Evolutionary conservation across 1,140 invertebrate genomes (phyloP).

Genomic region (Leptinotarsa undecemlineata): DNA sequence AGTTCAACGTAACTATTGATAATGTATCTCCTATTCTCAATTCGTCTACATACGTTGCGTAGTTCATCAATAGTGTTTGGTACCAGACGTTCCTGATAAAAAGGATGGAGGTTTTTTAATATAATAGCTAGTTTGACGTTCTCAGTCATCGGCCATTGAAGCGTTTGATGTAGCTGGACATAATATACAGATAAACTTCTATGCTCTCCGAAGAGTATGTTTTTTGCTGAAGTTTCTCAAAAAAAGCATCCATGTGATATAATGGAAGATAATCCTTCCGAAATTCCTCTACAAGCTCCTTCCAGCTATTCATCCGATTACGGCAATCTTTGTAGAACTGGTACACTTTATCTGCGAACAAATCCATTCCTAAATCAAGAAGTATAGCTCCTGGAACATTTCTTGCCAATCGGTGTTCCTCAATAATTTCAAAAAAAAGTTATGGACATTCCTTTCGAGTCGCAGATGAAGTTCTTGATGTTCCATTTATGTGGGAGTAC

Average conservation of each 20-base stretch:
- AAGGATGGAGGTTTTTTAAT: no score
- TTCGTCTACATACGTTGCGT: not conserved
- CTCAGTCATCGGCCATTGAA: slow-evolving; percentile 26
- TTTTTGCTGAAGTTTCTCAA: slow-evolving; percentile 12
- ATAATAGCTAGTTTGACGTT: no score
- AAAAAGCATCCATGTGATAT: slow-evolving; percentile 44
- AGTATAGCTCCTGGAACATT: not conserved
- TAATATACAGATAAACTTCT: slow-evolving; percentile 44
- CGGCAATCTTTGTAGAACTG: slow-evolving; percentile 32
- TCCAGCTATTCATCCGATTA: not conserved
- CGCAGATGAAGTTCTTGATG: not conserved
- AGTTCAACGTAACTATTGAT: not conserved
- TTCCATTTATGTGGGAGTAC: not conserved
- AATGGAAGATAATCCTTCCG: not conserved
- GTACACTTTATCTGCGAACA: slow-evolving; percentile 36
- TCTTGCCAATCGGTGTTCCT: not conserved
- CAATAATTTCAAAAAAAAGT: not conserved
- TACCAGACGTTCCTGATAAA: no score
- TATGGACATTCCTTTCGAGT: not conserved
- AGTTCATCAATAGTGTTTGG: no score
- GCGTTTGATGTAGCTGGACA: slow-evolving; percentile 40
- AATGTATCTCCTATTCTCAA: not conserved
- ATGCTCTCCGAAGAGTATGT: slow-evolving; percentile 40
- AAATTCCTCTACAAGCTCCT: not conserved
- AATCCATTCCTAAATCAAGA: not conserved